These are phyloP conservation scores for Nyleta sp. DNA, from an alignment of 2,888 invertebrate species.

Conservation along the genomic window DNA sequence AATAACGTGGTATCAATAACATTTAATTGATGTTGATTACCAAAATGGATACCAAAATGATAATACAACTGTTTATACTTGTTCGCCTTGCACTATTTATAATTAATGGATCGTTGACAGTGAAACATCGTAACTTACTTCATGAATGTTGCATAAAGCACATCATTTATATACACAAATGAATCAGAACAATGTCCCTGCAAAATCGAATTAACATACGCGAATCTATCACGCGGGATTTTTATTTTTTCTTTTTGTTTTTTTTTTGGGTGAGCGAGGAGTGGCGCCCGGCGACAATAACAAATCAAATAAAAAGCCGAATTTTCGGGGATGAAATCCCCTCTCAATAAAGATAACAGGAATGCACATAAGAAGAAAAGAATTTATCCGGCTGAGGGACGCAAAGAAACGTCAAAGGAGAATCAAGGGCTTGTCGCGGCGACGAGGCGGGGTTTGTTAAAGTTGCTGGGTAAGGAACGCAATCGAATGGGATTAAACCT, in stretches of 20 bases:
- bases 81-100: constrained; percentile 19
- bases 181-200: constrained; percentile 25
- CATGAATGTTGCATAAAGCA: constrained; percentile 39
- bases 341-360: constrained; percentile 58
- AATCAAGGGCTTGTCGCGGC: constrained; percentile 42
- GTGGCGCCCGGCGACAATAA: constrained; percentile 9
- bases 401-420: constrained; percentile 69
- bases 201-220: constrained; percentile 34
- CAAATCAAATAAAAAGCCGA: constrained; percentile 14
- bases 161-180: constrained; percentile 32
- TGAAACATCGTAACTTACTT: constrained; percentile 28
- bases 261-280: not conserved
- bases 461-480: constrained; percentile 77
- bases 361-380: constrained; percentile 71
- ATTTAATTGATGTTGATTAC: constrained; percentile 8
- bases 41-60: constrained; percentile 9
- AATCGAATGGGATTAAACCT: constrained; percentile 81
- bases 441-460: constrained; percentile 65
- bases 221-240: constrained; percentile 22
- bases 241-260: constrained; percentile 16
- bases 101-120: constrained; percentile 38
- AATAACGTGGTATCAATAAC: constrained; percentile 11
- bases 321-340: constrained; percentile 5
- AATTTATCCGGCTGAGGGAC: constrained; percentile 64
- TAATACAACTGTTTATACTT: constrained; percentile 13